These are phyloP conservation scores for Echinarachnius parma DNA, from an alignment of 53 echinoderm and acorn worm genomes.

Conservation along the genomic window DNA sequence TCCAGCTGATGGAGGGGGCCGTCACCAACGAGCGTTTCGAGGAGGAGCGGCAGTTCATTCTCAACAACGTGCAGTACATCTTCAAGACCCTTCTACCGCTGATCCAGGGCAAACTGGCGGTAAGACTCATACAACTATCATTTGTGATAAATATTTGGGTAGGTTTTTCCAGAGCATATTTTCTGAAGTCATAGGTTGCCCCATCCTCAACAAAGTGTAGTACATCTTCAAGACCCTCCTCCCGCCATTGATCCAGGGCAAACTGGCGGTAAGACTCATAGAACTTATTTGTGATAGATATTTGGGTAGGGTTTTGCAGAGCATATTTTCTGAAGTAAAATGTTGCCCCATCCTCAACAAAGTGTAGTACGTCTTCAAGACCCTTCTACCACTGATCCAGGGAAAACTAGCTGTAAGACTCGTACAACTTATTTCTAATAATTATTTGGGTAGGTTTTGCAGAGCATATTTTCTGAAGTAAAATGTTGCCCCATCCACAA, in stretches of 20 bases:
- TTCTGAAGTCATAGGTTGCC: too few species aligned
- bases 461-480: too few species aligned
- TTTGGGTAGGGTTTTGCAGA: too few species aligned
- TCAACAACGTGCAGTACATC: slow-evolving; percentile 82
- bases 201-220: slow-evolving; percentile 83
- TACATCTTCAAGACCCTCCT: slow-evolving; percentile 77
- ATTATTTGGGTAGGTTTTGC: too few species aligned
- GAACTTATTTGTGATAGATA: too few species aligned
- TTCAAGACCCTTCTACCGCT: slow-evolving; percentile 77
- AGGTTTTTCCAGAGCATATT: too few species aligned
- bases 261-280: slow-evolving; percentile 68
- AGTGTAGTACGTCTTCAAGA: slow-evolving; percentile 74
- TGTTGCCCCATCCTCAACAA: slow-evolving; percentile 94
- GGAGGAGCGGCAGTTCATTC: slow-evolving; percentile 77
- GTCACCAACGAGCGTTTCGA: slow-evolving; percentile 78
- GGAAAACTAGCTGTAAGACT: slow-evolving; percentile 80
- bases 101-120: slow-evolving; percentile 78
- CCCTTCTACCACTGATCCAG: slow-evolving; percentile 72
- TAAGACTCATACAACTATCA: too few species aligned
- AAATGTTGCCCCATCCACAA: too few species aligned
- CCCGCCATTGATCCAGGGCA: slow-evolving; percentile 75
- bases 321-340: too few species aligned
- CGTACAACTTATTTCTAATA: too few species aligned
- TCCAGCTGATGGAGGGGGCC: slow-evolving; percentile 73
- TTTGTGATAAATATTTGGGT: too few species aligned